Conservation (phyloP, 2,888 invertebrate species). For the Caenorhabditis panamensis region DNA sequence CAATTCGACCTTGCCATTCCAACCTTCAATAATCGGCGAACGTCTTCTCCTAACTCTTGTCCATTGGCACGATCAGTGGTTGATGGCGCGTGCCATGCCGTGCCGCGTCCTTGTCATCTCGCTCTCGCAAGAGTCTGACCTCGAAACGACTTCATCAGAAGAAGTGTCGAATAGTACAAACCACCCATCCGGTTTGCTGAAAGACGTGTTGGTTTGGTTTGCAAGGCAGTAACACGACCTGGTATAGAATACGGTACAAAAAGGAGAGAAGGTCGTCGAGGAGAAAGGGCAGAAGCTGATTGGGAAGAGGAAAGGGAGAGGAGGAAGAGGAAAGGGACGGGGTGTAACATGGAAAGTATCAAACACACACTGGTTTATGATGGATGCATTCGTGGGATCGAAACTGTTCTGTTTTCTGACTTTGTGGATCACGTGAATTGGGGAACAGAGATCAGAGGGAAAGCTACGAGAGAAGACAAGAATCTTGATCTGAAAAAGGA, state of each 20-base stretch:
- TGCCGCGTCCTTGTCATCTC: too few relatives aligned
- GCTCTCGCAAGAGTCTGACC: background rate
- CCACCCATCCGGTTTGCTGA: background rate
- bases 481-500: too few relatives aligned
- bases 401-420: slow-evolving; percentile 38
- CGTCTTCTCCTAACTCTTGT: background rate
- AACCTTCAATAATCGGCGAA: too few relatives aligned
- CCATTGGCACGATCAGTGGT: background rate
- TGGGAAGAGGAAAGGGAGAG: too few relatives aligned
- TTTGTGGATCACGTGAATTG: background rate
- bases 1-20: too few relatives aligned
- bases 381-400: slow-evolving; percentile 39
- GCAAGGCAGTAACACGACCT: background rate
- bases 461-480: too few relatives aligned
- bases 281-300: slow-evolving; percentile 34
- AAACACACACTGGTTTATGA: slow-evolving; percentile 45
- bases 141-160: background rate
- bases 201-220: background rate
- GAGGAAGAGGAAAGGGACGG: too few relatives aligned
- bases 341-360: slow-evolving; percentile 50
- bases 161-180: background rate
- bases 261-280: slow-evolving; percentile 20
- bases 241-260: slow-evolving; percentile 29
- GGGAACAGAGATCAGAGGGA: background rate
- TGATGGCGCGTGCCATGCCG: too few relatives aligned